Conservation (phyloP, 2,113 vertebrate species). For the Eclectus roratus region DNA sequence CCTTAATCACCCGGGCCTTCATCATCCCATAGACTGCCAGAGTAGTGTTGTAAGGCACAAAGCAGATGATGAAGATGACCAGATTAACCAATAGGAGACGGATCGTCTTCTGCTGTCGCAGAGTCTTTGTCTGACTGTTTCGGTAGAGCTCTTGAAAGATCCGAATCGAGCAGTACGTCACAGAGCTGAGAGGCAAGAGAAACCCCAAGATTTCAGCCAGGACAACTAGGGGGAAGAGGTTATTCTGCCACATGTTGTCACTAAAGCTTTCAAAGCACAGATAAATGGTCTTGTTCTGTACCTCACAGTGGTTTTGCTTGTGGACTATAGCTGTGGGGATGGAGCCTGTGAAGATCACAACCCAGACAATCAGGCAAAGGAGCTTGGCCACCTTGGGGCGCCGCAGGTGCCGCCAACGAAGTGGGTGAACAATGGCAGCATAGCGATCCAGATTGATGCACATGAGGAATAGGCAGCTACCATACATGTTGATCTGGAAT, state of each 20-base stretch:
- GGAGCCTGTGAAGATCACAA: slow-evolving; percentile 71
- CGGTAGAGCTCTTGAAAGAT: slow-evolving; percentile 73
- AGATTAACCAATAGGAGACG: slow-evolving; percentile 77
- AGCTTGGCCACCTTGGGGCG: slow-evolving; percentile 71
- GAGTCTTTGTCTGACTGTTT: slow-evolving; percentile 19
- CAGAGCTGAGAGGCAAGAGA: slow-evolving; percentile 72
- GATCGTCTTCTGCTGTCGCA: slow-evolving; percentile 69
- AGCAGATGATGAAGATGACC: slow-evolving; percentile 80
- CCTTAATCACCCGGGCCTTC: slow-evolving; percentile 56
- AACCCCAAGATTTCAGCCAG: slow-evolving; percentile 78
- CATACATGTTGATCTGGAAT: slow-evolving; percentile 87
- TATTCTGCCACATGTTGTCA: slow-evolving; percentile 65
- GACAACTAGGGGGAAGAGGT: slow-evolving; percentile 72
- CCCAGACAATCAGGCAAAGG: slow-evolving; percentile 74
- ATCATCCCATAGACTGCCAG: slow-evolving; percentile 76
- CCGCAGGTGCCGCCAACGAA: slow-evolving; percentile 77
- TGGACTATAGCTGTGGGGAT: slow-evolving; percentile 73
- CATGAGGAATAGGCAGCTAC: slow-evolving; percentile 84
- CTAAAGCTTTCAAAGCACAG: slow-evolving; percentile 80
- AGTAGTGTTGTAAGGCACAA: slow-evolving; percentile 78
- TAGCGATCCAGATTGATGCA: slow-evolving; percentile 85
- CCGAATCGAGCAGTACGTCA: slow-evolving; percentile 67
- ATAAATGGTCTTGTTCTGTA: not conserved
- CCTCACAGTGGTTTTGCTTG: slow-evolving; percentile 58
- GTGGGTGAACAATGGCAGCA: slow-evolving; percentile 76